Evolutionary conservation across 2,113 vertebrate genomes (phyloP).

Genomic region (Myrmecophaga tridactyla): DNA sequence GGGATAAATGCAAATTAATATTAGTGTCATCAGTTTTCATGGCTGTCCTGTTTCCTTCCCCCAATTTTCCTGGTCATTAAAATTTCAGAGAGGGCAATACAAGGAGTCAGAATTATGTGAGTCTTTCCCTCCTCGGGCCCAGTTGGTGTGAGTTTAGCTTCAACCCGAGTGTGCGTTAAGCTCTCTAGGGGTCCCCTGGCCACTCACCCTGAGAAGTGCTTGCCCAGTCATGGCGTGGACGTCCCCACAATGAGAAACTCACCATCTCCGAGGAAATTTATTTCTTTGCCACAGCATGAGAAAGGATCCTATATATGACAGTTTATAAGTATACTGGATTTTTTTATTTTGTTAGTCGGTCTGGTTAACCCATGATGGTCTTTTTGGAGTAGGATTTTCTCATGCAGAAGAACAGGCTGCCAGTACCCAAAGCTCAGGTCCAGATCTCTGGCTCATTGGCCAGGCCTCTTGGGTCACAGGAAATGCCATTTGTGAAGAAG

Average conservation of each 20-base stretch:
- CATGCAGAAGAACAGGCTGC: conserved; percentile 76
- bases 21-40: neutral
- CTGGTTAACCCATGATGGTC: conserved; percentile 78
- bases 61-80: neutral
- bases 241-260: neutral
- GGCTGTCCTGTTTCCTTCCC: neutral
- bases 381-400: conserved; percentile 72
- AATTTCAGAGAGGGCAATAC: neutral
- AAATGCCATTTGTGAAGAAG: conserved; percentile 54
- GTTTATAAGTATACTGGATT: neutral
- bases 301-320: neutral
- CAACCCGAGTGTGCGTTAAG: neutral
- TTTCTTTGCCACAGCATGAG: neutral
- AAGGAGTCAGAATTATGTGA: neutral
- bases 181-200: neutral
- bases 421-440: conserved; percentile 58
- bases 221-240: neutral
- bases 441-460: conserved; percentile 67
- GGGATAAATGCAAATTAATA: neutral
- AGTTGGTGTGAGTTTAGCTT: neutral
- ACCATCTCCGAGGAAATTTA: neutral
- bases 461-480: conserved; percentile 70
- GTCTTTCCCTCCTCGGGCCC: neutral
- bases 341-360: too few relatives aligned
- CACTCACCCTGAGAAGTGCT: neutral